Evolutionary conservation across 92 coral and sea anemone genomes (phyloP).

Genomic region (Heteractis magnifica): DNA sequence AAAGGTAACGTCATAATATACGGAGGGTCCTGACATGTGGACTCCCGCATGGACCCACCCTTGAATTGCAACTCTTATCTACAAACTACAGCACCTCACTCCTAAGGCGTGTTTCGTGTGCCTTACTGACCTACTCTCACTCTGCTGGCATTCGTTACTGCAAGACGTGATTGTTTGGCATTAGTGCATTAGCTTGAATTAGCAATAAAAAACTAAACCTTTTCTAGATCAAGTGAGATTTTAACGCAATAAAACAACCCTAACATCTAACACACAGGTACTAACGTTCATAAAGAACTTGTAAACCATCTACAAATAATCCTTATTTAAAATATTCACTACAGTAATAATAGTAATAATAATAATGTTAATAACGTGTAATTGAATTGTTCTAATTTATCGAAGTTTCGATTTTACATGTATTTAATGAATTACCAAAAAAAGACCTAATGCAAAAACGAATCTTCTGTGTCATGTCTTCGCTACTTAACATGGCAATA

Average conservation of each 20-base stretch:
- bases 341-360: neutral
- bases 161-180: too few species aligned
- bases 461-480: neutral
- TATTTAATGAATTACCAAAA: neutral
- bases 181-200: too few species aligned
- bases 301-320: neutral
- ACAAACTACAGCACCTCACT: too few species aligned
- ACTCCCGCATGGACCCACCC: too few species aligned
- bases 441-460: neutral
- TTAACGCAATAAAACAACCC: neutral
- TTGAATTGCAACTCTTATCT: too few species aligned
- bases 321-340: neutral
- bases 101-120: too few species aligned
- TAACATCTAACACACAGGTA: neutral
- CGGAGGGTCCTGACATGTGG: too few species aligned
- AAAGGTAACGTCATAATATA: too few species aligned
- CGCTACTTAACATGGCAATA: neutral
- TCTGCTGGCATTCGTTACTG: too few species aligned
- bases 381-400: neutral
- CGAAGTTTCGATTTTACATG: neutral
- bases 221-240: too few species aligned
- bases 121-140: too few species aligned
- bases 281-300: neutral
- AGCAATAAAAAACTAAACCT: too few species aligned
- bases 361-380: neutral